phyloP scores from a whole-genome alignment of 2,797 vertebrate genomes.

The Girardinus metallicus region DNA sequence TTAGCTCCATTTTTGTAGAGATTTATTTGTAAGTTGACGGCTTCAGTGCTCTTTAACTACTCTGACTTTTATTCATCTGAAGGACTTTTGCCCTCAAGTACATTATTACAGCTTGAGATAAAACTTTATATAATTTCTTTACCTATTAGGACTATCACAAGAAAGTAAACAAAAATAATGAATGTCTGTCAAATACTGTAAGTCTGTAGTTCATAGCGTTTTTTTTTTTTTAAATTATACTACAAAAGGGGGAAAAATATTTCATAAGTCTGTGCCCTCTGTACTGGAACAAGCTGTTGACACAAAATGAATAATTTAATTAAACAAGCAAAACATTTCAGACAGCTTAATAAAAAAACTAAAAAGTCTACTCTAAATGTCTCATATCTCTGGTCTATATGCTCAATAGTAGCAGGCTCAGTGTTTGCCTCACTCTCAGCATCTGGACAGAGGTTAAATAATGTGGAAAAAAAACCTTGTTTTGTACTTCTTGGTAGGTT shows the following conservation, averaged over 20 bases:
- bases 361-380: not conserved
- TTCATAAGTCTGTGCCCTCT: not conserved
- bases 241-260: not conserved
- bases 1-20: slow-evolving; percentile 41
- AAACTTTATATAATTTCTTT: slow-evolving; percentile 8
- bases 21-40: slow-evolving; percentile 39
- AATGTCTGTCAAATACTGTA: not conserved
- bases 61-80: slow-evolving; percentile 26
- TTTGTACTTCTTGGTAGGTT: not conserved
- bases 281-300: not conserved
- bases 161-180: slow-evolving; percentile 4
- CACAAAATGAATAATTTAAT: not conserved
- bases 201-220: not conserved
- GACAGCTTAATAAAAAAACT: not conserved
- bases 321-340: not conserved
- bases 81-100: slow-evolving; percentile 32
- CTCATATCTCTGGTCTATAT: not conserved
- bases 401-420: not conserved
- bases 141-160: not conserved
- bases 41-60: slow-evolving; percentile 18
- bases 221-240: not conserved
- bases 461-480: not conserved
- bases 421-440: not conserved
- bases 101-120: slow-evolving; percentile 27
- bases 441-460: not conserved